These are phyloP conservation scores for Glareola pratincola DNA, from an alignment of 2,113 vertebrate genomes.

Conservation along the genomic window DNA sequence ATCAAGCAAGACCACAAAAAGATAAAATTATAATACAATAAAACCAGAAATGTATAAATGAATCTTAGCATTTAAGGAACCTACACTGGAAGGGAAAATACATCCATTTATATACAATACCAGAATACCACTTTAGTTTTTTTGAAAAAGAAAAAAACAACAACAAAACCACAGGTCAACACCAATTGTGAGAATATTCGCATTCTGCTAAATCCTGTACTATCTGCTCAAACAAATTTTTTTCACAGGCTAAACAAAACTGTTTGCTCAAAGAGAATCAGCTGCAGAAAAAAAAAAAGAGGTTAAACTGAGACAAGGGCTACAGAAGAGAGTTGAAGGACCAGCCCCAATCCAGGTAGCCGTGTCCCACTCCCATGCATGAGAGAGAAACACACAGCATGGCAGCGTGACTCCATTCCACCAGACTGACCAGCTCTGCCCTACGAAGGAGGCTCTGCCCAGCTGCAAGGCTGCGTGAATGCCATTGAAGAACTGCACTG, in stretches of 20 bases:
- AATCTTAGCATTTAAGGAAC: not conserved
- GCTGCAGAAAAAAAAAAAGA: not conserved
- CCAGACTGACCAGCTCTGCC: not conserved
- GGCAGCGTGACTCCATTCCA: no score
- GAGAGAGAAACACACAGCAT: not conserved
- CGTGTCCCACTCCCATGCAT: accelerated
- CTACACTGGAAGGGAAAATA: not conserved
- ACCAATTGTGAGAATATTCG: not conserved
- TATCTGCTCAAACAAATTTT: not conserved
- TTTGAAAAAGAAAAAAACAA: not conserved
- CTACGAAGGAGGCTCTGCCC: not conserved
- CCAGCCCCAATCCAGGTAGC: not conserved
- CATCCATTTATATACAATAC: not conserved
- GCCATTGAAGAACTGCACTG: not conserved
- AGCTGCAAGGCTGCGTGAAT: not conserved
- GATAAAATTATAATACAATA: not conserved
- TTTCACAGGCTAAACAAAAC: not conserved
- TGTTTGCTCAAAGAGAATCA: not conserved
- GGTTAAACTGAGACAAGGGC: not conserved
- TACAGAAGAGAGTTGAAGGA: not conserved
- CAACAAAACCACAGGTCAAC: not conserved
- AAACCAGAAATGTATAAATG: not conserved
- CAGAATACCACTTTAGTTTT: not conserved
- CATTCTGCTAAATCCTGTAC: not conserved
- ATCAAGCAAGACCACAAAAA: not conserved